Percentiles rank a stretch among this genome's conserved stretches.
Conservation (phyloP, 2,888 invertebrate genomes). For the Lottia gigantea region DNA sequence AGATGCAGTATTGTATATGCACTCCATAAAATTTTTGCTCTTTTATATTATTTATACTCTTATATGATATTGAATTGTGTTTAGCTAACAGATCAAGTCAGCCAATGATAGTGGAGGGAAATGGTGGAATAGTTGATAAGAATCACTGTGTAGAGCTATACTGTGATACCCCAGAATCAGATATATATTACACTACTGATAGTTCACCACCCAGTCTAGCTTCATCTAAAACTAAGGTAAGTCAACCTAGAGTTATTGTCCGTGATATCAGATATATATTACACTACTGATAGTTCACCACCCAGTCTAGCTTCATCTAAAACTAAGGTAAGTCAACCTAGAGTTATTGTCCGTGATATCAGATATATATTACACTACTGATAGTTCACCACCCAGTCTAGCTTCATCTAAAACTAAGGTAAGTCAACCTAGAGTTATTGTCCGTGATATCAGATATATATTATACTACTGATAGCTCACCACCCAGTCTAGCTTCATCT, state of each 20-base stretch:
- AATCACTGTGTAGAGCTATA: constrained; percentile 51
- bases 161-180: constrained; percentile 53
- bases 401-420: constrained; percentile 59
- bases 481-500: constrained; percentile 57
- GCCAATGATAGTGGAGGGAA: constrained; percentile 47
- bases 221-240: constrained; percentile 55
- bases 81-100: constrained; percentile 48
- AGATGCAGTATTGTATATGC: no score
- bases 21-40: no score
- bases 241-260: not conserved
- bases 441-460: constrained; percentile 48
- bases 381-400: constrained; percentile 63
- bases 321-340: constrained; percentile 51
- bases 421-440: constrained; percentile 9
- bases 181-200: constrained; percentile 67
- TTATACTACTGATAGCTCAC: constrained; percentile 66
- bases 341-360: constrained; percentile 17
- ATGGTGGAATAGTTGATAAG: constrained; percentile 57
- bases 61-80: no score
- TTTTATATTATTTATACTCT: no score
- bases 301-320: constrained; percentile 57
- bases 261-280: constrained; percentile 54
- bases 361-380: constrained; percentile 56
- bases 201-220: constrained; percentile 63
- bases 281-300: constrained; percentile 64